Conservation (phyloP, 2,797 vertebrate species). For the Pachyuromys duprasi region DNA sequence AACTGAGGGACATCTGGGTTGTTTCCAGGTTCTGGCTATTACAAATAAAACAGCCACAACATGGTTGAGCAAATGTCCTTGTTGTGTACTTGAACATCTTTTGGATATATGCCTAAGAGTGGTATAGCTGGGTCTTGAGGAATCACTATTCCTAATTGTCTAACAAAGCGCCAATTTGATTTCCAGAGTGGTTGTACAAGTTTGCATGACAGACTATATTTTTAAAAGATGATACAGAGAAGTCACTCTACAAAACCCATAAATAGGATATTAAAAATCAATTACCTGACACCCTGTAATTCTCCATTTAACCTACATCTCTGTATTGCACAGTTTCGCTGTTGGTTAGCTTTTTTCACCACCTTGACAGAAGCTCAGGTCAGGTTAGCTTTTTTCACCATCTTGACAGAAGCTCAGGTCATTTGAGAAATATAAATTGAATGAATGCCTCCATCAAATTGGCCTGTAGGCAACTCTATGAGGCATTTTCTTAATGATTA, state of each 20-base stretch:
- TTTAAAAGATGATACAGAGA: constrained; percentile 39
- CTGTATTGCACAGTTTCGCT: not conserved
- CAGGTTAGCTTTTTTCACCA: not conserved
- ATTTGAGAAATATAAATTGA: not conserved
- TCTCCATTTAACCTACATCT: not conserved
- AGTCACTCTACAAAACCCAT: not conserved
- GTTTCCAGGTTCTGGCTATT: no score
- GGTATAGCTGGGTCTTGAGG: no score
- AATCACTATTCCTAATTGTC: no score
- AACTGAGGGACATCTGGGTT: no score
- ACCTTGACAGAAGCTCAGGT: not conserved
- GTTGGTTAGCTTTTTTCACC: not conserved
- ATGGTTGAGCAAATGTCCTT: no score
- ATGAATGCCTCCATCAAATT: not conserved
- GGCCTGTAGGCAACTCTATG: not conserved
- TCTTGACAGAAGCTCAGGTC: not conserved
- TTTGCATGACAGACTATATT: not conserved
- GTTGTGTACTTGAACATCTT: no score
- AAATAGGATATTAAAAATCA: constrained; percentile 7
- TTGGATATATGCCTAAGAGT: no score
- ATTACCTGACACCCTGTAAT: not conserved
- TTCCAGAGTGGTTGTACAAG: no score
- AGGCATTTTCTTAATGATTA: not conserved
- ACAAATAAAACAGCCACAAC: no score
- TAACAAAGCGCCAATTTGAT: no score